Base-by-base conservation (phyloP, 2,113 vertebrate genomes). In the Petaurus breviceps region DNA sequence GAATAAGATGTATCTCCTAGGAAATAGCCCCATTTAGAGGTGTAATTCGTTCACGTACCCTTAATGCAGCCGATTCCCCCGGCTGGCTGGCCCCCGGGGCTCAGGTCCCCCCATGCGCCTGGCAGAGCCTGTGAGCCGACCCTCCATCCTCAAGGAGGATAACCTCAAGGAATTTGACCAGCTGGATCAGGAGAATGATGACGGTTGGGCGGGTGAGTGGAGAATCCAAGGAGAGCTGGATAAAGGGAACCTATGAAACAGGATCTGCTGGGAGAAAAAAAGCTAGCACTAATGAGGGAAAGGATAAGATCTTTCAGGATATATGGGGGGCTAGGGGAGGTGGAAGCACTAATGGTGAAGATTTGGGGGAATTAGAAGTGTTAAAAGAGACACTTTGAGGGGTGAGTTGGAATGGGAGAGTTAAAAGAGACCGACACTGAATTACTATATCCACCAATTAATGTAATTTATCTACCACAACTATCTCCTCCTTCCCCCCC, bases 141-240 rank as follows among this genome's bases (percentile, higher is more conserved):
- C 99, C 46, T 99, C 99, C 51, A 99, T 99, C 98, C 98, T 99
- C 57, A 99, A 99, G 96, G 99, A 99, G 98, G 99, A 99, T 91
- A 99, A 99, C 97, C 98, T 99, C 89, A 99, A 99, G 98, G 99
- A 99, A 98, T 99, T 99, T 90, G 99, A 99, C 91, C 99, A 99
- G 97, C 97, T 99, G 96, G 99, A 99, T 97, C 99, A 99, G 46
- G 99, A 99, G 92, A 99, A 99, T 93, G 99, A 99, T 43, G 99
- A 99, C 90, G 99, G 99, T 95, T 99, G 99, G 99, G 99, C 99
- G 98, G 99, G 99, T 99, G 94, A 98, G 92, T 97, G 51, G 51
- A 19, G 89, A 22, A 43, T 90, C 16, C 68, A 84, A 84, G 68
- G 92, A 94, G 37, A 31, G 46, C 50, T 19, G 57, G 23, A 19